Base-by-base conservation (phyloP, 2,113 vertebrate genomes). In the Noturus placidus region DNA sequence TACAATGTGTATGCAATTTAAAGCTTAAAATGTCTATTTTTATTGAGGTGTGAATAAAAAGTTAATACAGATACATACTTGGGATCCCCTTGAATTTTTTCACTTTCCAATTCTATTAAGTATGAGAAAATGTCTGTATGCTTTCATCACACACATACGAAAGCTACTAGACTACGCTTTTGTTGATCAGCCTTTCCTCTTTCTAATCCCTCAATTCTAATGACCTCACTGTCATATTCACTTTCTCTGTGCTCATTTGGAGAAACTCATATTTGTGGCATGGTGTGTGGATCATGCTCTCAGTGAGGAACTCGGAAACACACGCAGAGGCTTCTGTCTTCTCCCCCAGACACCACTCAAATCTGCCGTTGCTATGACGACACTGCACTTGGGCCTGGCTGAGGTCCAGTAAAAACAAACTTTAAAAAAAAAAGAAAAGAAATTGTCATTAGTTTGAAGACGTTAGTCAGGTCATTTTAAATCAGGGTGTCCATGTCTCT, bases 251-350 rank as follows among this genome's bases (percentile, higher is more conserved):
- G 56, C 35, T 61, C 15, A 46, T 25, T 63, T 86, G 84, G 59
- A 61, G 70, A 61, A 57, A 59, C 38, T 59, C 42, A 38, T 52
- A 42, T 78, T 30, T 20, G 84, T 67, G 79, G 50, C 80, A 30
- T 72, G 42, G 56, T 22, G 17, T n/a, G 7, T 87, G 87, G 61
- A 10, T 90, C 91, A 93, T 85, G 91, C 92, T 88, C 84, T 13
- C 94, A 94, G 94, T 94, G 88, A 93, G 92, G 93, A 95, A 92
- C 92, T 88, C 87, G 67, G 88, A 88, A 86, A 84, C 77, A 70
- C 61, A 90, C 91, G 94, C 93, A 95, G 93, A 94, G 92, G 86
- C 88, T 88, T 91, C 94, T 92, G 94, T 94, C 93, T 94, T 81
- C 77, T 87, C 30, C 91, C 91, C 89, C n/a, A 88, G 88, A 90